Conservation (phyloP, 2,888 invertebrate species). For the Alsophila aescularia region DNA sequence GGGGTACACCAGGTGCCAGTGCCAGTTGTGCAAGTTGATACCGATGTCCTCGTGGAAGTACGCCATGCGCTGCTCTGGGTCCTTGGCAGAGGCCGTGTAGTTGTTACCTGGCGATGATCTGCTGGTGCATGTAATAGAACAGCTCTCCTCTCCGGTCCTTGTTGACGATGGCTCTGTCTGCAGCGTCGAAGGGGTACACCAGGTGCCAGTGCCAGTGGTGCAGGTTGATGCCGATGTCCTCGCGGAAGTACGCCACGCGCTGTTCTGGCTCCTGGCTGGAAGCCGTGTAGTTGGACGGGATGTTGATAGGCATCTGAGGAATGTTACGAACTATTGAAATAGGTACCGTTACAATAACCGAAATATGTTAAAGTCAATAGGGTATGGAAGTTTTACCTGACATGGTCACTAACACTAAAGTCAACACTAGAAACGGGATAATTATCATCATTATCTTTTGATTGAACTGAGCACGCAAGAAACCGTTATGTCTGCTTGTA, state of each 20-base stretch:
- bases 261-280: conserved; percentile 90
- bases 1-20: conserved; percentile 95
- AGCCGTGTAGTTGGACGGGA: conserved; percentile 91
- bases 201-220: conserved; percentile 98
- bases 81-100: conserved; percentile 89
- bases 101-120: conserved; percentile 87
- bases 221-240: too few species aligned
- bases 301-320: conserved; percentile 85
- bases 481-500: too few species aligned
- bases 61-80: conserved; percentile 91
- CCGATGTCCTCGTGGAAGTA: conserved; percentile 95
- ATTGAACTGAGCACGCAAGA: too few species aligned
- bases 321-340: neutral
- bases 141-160: conserved; percentile 91
- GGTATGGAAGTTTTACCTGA: too few species aligned
- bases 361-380: too few species aligned
- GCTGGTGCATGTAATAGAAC: too few species aligned
- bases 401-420: too few species aligned
- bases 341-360: neutral
- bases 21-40: conserved; percentile 95
- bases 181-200: too few species aligned
- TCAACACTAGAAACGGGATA: too few species aligned
- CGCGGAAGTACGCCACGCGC: conserved; percentile 91
- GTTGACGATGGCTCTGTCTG: too few species aligned
- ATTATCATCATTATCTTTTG: too few species aligned